Percentiles rank a stretch among this genome's conserved stretches.
Conservation (phyloP, 2,888 invertebrate genomes). For the Sericinus montela region DNA sequence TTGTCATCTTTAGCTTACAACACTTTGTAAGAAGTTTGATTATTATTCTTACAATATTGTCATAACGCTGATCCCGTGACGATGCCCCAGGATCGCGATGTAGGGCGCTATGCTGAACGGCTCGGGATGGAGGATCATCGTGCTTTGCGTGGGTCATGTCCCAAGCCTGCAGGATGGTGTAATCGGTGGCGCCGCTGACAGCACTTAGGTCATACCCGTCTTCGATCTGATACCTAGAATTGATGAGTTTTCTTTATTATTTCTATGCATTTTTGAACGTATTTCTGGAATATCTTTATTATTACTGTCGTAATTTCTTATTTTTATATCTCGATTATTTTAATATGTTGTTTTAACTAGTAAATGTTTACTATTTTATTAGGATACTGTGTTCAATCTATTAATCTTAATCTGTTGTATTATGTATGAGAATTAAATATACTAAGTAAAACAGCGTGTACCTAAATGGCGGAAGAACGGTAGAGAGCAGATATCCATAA, state of each 20-base stretch:
- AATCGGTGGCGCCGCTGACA: conserved; percentile 81
- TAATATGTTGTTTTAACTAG: too few species aligned
- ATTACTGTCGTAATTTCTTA: too few species aligned
- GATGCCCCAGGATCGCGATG: conserved; percentile 68
- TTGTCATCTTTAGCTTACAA: too few species aligned
- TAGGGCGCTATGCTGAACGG: conserved; percentile 71
- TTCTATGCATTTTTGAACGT: too few species aligned
- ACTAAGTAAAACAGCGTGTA: conserved; percentile 32
- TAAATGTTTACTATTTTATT: too few species aligned
- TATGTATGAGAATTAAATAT: too few species aligned
- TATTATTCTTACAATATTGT: conserved; percentile 57
- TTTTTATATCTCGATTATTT: too few species aligned
- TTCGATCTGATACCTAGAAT: conserved; percentile 75
- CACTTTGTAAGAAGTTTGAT: neutral
- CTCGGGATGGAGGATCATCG: conserved; percentile 62
- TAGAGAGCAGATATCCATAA: conserved; percentile 77
- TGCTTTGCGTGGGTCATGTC: conserved; percentile 69
- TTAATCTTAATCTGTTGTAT: too few species aligned
- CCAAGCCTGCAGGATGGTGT: conserved; percentile 84
- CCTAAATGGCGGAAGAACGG: conserved; percentile 80
- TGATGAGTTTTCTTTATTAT: too few species aligned
- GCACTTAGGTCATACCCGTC: conserved; percentile 82
- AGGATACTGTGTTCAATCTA: too few species aligned
- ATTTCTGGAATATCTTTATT: too few species aligned
- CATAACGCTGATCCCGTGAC: conserved; percentile 61